Base-by-base conservation (phyloP, 2,888 invertebrate species). In the Oxycera nigricornis region DNA sequence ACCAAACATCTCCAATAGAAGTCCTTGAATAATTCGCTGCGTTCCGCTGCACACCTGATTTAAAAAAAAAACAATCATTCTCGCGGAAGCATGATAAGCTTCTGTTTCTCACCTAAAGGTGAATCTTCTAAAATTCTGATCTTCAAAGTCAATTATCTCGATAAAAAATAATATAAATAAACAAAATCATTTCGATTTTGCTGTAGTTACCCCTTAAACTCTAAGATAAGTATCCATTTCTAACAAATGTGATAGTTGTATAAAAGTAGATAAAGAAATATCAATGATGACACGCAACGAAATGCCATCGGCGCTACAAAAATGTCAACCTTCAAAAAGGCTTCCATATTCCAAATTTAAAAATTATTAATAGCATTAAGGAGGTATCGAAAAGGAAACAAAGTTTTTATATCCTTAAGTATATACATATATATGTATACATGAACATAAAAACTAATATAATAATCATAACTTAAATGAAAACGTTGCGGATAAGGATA, bases 331-430 rank as follows among this genome's bases (percentile, higher is more conserved):
- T 76, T 78, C 73, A 61, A 75, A 77, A 76, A 77, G 79, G 79
- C 78, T 79, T 78, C 78, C 79, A 78, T 79, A 80, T 80, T 80
- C 80, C 80, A 79, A 80, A 80, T 75, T 70, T 68, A 75, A 59
- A 24, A 73, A 70, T 55, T 41, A 70, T 57, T 22, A 50, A 68
- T 35, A 35, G 41, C 41, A 61, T 70, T 73, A 75, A 68, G 35
- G 57, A 67, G 11, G 41, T 55, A 68, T 70, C 59, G 55, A 57
- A 72, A 62, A 62, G 22, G 50, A 72, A 30, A 39, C 28, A 50
- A 20, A 68, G 17, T 67, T 72, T 55, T 67, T 75, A 75, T 62
- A 67, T 73, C 72, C 67, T 35, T 52, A 65, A 31, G 46, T 75
- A 75, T 67, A 57, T n/a, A n/a, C n/a, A n/a, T n/a, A n/a, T n/a